Evolutionary conservation across 2,113 vertebrate genomes (phyloP).

Genomic region (Rhynchomys soricoides): DNA sequence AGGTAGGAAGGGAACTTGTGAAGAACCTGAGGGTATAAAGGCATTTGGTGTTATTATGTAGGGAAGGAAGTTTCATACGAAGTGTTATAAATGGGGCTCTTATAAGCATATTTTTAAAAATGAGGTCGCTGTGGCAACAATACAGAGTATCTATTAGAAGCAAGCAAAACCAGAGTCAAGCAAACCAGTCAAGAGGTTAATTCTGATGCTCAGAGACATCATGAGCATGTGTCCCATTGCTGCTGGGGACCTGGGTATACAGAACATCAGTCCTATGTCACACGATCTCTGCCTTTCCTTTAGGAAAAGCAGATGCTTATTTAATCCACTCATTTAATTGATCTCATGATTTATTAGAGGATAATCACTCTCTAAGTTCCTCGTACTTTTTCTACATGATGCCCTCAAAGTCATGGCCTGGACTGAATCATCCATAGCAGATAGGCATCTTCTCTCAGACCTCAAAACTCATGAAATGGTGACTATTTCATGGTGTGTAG

Average conservation of each 20-base stretch:
- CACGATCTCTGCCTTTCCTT: not conserved
- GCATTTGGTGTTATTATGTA: not conserved
- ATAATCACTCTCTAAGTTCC: conserved; percentile 4
- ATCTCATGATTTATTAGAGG: conserved; percentile 19
- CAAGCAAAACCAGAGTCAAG: not conserved
- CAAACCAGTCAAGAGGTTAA: not conserved
- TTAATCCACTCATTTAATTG: not conserved
- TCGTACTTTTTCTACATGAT: not conserved
- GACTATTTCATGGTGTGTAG: not conserved
- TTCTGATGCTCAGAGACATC: not conserved
- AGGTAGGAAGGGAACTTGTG: not conserved
- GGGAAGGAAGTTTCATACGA: not conserved
- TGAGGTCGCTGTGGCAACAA: not conserved
- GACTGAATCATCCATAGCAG: not conserved
- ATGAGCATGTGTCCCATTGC: no score
- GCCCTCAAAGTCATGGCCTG: not conserved
- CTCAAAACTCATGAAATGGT: not conserved
- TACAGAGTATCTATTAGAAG: not conserved
- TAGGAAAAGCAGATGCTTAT: conserved; percentile 24
- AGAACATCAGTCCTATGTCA: not conserved
- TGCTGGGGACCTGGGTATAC: not conserved
- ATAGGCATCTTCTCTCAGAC: not conserved
- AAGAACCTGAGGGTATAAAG: not conserved
- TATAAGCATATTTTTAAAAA: not conserved
- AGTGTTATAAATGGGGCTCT: not conserved